Evolutionary conservation across 2,888 invertebrate species (phyloP), one percentile per base, ranked within the genome.

Genomic region (Tipula vernalis): DNA sequence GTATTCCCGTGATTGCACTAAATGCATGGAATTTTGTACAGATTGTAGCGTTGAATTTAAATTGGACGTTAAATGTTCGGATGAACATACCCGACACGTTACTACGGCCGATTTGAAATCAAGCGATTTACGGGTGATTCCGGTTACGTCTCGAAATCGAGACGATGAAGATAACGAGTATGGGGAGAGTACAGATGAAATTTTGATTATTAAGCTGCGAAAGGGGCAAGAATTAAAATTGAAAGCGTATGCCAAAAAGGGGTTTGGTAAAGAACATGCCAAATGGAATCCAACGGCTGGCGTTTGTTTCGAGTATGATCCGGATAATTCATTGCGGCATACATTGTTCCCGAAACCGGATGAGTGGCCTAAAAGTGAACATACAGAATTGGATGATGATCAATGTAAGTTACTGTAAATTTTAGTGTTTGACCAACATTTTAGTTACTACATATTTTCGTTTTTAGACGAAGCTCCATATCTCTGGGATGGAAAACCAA

Each of bases 261-360:
- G 94, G 44, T 92, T 91, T 87, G 91, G 99, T 0, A 99, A 99
- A 90, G 99, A 99, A 91, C 99, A 99, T 92, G 99, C 99, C 0
- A 99, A 99, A 91, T 99, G 99, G 99, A 99, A 99, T 92, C 99
- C 99, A 3, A 99, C 99, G 0, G 97, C 98, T 86, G 99, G 99
- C 83, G 99, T 99, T 0, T 96, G 97, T 86, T 99, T 99, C 92
- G 99, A 99, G 91, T 99, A 99, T 92, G 99, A 99, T 92, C 99
- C 99, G 0, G 99, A 99, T 90, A 99, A 99, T 92, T 93, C 96
- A 0, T 96, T 99, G 95, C 93, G 98, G 71, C 99, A 99, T 90
- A 99, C 99, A 2, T 92, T 98, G 47, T 98, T 94, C 89, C 98
- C 99, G 0, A 98, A 98, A 91, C 98, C 99, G 3, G 98, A 99